phyloP scores from a whole-genome alignment of 2,888 invertebrate species.

The Scaptomyza cyrtandrae region DNA sequence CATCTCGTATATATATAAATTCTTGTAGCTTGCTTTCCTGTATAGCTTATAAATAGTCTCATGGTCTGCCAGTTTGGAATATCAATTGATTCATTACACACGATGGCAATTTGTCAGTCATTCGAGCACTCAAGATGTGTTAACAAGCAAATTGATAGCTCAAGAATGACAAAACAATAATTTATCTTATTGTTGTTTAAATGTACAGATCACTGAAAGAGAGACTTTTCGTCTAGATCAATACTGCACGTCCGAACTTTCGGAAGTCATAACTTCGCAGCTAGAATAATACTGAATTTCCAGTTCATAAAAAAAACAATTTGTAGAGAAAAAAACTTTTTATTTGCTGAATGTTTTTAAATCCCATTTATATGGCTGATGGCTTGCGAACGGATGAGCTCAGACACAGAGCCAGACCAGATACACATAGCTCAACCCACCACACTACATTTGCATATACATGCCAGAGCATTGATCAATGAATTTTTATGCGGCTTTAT shows the following conservation, averaged over 20 bases:
- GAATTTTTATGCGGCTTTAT: conserved; percentile 60
- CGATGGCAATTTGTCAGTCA: conserved; percentile 64
- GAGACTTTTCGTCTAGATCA: not conserved
- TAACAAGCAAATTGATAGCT: conserved; percentile 73
- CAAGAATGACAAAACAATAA: conserved; percentile 34
- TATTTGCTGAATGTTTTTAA: conserved; percentile 54
- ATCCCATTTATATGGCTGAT: conserved; percentile 56
- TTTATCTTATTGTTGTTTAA: conserved; percentile 30
- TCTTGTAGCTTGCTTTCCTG: conserved; percentile 18
- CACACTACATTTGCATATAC: conserved; percentile 1
- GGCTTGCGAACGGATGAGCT: conserved; percentile 50
- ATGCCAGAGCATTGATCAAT: conserved; percentile 57
- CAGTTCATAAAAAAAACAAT: too few species aligned
- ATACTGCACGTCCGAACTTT: too few species aligned
- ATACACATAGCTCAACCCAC: not conserved
- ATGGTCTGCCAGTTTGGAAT: conserved; percentile 8
- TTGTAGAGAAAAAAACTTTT: conserved; percentile 29
- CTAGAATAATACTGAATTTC: too few species aligned
- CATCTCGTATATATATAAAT: not conserved
- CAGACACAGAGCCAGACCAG: not conserved
- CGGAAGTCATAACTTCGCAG: too few species aligned
- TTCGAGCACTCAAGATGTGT: conserved; percentile 56
- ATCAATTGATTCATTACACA: conserved; percentile 41
- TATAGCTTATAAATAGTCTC: conserved; percentile 13
- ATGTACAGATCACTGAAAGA: conserved; percentile 43